A percentile compares a stretch with the other conserved stretches of the same genome.
Conservation (phyloP, 2,888 invertebrate species). For the Philereme transversata region DNA sequence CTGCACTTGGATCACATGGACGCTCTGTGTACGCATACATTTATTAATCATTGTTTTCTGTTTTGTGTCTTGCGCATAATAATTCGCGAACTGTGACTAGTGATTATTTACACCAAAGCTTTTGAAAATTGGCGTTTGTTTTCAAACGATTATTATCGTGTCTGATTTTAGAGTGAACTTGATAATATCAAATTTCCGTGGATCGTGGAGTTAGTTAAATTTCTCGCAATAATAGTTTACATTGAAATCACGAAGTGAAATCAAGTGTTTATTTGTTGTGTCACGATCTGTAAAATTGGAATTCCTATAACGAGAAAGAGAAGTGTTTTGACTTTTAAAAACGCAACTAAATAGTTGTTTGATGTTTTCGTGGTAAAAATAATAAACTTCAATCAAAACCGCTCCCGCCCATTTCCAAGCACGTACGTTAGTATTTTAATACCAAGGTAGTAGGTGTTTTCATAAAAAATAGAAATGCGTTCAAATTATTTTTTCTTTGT, state of each 20-base stretch:
- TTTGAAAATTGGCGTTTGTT: neutral
- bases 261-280: neutral
- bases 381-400: too few species aligned
- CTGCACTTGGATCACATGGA: conserved; percentile 65
- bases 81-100: conserved; percentile 10
- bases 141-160: conserved; percentile 5
- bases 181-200: neutral
- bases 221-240: conserved; percentile 5
- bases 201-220: conserved; percentile 5
- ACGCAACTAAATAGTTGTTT: too few species aligned
- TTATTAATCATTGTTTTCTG: conserved; percentile 17
- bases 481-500: too few species aligned
- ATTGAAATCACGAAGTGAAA: neutral
- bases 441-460: too few species aligned
- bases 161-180: neutral
- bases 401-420: too few species aligned
- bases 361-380: too few species aligned
- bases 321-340: neutral
- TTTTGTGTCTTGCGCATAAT: conserved; percentile 4
- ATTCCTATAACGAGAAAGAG: neutral
- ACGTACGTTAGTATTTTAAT: too few species aligned
- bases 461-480: too few species aligned
- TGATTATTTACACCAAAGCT: conserved; percentile 5
- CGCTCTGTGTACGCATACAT: conserved; percentile 68
- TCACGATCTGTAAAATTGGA: conserved; percentile 6